phyloP scores from a whole-genome alignment of 2,113 vertebrate genomes.

The Nestor notabilis region DNA sequence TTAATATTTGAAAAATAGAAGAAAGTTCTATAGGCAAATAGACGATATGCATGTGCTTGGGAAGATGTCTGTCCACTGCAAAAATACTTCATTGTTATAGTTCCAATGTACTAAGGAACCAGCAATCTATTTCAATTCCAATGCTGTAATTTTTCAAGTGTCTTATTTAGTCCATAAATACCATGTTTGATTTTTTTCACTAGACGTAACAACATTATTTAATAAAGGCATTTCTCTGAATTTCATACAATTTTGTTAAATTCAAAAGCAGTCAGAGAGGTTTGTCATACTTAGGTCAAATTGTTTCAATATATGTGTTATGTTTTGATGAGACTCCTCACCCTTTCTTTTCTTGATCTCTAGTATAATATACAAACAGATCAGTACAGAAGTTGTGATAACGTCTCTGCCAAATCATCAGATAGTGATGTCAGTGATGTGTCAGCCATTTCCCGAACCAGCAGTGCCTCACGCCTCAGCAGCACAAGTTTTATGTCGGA shows the following conservation, averaged over 20 bases:
- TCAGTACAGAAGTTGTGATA: slow-evolving; percentile 93
- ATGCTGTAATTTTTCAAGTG: neutral
- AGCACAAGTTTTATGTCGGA: slow-evolving; percentile 99
- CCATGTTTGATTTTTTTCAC: neutral
- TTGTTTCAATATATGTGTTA: neutral
- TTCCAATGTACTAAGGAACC: neutral
- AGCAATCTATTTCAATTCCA: neutral
- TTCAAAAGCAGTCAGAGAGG: neutral
- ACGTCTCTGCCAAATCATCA: slow-evolving; percentile 93
- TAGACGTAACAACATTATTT: neutral
- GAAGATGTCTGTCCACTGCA: neutral
- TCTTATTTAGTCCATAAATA: neutral
- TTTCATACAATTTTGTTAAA: neutral
- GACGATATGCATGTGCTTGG: neutral
- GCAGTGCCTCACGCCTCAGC: slow-evolving; percentile 98
- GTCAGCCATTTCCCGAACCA: slow-evolving; percentile 94
- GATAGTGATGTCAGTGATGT: slow-evolving; percentile 97
- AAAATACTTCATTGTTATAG: neutral
- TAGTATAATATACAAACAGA: slow-evolving; percentile 90
- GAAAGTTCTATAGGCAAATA: neutral
- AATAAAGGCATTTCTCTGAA: neutral
- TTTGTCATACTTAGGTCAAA: neutral
- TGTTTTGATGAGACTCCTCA: slow-evolving; percentile 55
- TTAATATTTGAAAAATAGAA: neutral
- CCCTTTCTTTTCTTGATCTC: slow-evolving; percentile 75